Evolutionary conservation across 2,113 vertebrate genomes (phyloP).

Genomic region (Zosterops borbonicus): DNA sequence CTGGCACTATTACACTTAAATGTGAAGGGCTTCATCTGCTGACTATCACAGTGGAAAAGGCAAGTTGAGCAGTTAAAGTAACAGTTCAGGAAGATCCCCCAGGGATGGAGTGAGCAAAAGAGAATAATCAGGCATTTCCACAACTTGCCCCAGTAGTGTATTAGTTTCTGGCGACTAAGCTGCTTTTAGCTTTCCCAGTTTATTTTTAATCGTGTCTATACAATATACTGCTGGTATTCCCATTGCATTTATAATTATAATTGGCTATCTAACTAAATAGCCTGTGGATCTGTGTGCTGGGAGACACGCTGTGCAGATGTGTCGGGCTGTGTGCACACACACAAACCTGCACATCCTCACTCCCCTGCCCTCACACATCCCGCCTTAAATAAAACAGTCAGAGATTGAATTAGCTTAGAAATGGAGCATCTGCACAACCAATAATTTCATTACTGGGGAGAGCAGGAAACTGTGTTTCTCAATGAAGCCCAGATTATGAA

Average conservation of each 20-base stretch:
- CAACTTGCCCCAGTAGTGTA: slow-evolving; percentile 48
- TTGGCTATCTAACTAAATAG: slow-evolving; percentile 46
- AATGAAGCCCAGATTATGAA: slow-evolving; percentile 66
- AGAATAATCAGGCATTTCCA: slow-evolving; percentile 71
- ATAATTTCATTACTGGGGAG: slow-evolving; percentile 63
- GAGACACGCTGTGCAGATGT: background rate
- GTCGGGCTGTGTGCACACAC: background rate
- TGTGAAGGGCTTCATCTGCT: slow-evolving; percentile 77
- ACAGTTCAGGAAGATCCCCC: slow-evolving; percentile 63
- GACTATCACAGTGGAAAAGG: slow-evolving; percentile 75
- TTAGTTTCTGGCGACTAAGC: slow-evolving; percentile 61
- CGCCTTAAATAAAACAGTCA: background rate
- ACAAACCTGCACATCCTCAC: slow-evolving; percentile 2
- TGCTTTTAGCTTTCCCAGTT: slow-evolving; percentile 58
- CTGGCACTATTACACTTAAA: slow-evolving; percentile 75
- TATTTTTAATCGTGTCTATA: slow-evolving; percentile 38
- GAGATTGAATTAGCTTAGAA: slow-evolving; percentile 64
- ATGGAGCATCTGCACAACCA: slow-evolving; percentile 62
- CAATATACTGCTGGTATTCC: background rate
- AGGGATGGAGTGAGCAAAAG: slow-evolving; percentile 65
- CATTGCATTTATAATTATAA: slow-evolving; percentile 56
- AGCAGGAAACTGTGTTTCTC: slow-evolving; percentile 69
- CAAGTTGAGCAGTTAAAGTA: slow-evolving; percentile 75
- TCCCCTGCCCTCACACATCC: slow-evolving; percentile 19
- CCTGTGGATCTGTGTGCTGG: background rate